phyloP scores from a whole-genome alignment of 2,888 invertebrate species.

The Sussaba pulchella region DNA sequence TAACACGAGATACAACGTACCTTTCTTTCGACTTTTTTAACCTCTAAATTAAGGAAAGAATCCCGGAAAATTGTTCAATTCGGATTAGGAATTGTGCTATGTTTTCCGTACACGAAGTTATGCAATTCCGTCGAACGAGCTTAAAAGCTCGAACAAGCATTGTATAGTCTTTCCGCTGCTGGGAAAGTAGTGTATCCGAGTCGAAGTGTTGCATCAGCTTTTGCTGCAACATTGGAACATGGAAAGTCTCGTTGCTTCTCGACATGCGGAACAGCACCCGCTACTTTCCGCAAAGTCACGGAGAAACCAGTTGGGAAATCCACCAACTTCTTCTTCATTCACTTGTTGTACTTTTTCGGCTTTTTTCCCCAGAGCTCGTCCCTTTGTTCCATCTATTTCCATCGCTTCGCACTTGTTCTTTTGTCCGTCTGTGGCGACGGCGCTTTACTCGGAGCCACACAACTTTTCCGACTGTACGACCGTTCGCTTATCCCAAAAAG shows the following conservation, averaged over 20 bases:
- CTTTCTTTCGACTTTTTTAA: background rate
- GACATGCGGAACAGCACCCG: constrained; percentile 7
- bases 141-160: background rate
- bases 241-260: constrained; percentile 6
- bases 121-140: constrained; percentile 45
- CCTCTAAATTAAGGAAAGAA: constrained; percentile 15
- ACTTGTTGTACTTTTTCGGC: constrained; percentile 1
- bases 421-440: constrained; percentile 23
- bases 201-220: constrained; percentile 20
- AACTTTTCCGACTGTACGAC: constrained; percentile 40
- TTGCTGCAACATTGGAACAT: constrained; percentile 25
- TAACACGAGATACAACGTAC: background rate
- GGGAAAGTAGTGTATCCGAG: constrained; percentile 1
- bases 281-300: background rate
- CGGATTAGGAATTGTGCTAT: background rate
- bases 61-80: constrained; percentile 23
- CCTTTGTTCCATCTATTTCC: constrained; percentile 53
- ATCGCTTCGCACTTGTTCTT: constrained; percentile 22
- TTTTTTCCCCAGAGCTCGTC: background rate
- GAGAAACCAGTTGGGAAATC: constrained; percentile 14
- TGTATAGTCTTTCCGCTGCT: constrained; percentile 47
- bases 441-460: background rate
- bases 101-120: constrained; percentile 20
- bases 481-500: constrained; percentile 35
- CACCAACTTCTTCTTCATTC: constrained; percentile 21